Base-by-base conservation (phyloP, 2,888 invertebrate species). In the Agrochola lota region DNA sequence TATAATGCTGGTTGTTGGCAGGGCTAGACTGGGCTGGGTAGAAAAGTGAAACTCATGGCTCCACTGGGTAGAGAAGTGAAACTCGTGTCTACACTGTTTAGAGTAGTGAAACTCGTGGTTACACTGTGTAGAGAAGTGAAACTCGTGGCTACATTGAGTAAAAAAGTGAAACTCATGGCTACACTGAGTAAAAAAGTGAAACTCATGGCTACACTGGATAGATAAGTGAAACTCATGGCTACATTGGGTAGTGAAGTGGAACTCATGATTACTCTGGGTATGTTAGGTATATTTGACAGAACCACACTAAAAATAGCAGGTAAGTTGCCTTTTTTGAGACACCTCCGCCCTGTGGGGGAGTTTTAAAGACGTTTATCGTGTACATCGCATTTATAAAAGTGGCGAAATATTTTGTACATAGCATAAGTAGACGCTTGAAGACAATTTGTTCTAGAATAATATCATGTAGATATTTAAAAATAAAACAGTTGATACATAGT, bases 1-100 rank as follows among this genome's bases (percentile, higher is more conserved):
- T 0, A 85, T 96, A 1, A 95, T 96, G 95, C 85, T 96, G 0
- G 95, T 95, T 0, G 86, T 95, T 0, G 95, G 95, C 1, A 89
- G 94, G 30, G 95, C 94, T 0, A 86, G 93, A 30, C 77, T 95
- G 0, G 94, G 95, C 0, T 95, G 95, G 95, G 80, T 92, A 6
- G 95, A 94, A 0, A 93, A 93, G 46, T 82, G 66, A 80, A 69
- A n/a, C 2, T 12, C 1, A 17, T 43, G 11, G 0, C 8, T 52
- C 2, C 0, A 35, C 49, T 70, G 60, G 9, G 20, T 23, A 49
- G 17, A 17, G 6, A 69, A n/a, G 11, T 55, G 7, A 68, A 57
- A 17, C 6, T 62, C 1, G n/a, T 49, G 20, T 4, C 15, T 52
- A 23, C 1, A 17, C 15, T 69, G 40, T 23, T 15, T 64, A n/a